Conservation (phyloP, 1,140 invertebrate species). For the Zaprionus gabonicus region DNA sequence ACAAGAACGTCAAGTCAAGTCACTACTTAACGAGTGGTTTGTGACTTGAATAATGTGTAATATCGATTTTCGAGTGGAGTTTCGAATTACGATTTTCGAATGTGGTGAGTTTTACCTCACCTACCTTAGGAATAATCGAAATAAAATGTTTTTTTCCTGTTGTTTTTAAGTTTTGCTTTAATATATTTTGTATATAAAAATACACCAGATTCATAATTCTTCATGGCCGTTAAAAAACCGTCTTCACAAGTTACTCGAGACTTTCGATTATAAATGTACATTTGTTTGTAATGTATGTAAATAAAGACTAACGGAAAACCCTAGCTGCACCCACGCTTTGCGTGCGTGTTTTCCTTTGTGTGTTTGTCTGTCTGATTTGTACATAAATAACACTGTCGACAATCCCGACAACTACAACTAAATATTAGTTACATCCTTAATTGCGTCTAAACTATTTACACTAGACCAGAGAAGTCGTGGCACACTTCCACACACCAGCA, state of each 20-base stretch:
- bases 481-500: neutral
- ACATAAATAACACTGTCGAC: conserved; percentile 72
- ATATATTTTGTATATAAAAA: conserved; percentile 37
- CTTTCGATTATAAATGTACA: conserved; percentile 11
- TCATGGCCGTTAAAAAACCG: conserved; percentile 39
- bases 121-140: too few relatives aligned
- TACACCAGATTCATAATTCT: conserved; percentile 43
- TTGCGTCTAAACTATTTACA: conserved; percentile 61
- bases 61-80: too few relatives aligned
- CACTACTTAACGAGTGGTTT: neutral
- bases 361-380: conserved; percentile 28
- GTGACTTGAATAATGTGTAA: too few relatives aligned
- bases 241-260: conserved; percentile 20
- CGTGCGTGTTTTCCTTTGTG: conserved; percentile 4
- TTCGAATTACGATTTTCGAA: too few relatives aligned
- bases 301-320: conserved; percentile 36
- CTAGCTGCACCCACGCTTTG: conserved; percentile 6
- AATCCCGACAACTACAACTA: conserved; percentile 71
- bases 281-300: neutral
- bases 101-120: too few relatives aligned
- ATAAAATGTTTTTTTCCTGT: too few relatives aligned
- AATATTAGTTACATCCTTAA: conserved; percentile 70
- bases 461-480: conserved; percentile 39
- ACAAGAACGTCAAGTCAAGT: neutral
- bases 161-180: conserved; percentile 1